Evolutionary conservation across 2,888 invertebrate genomes (phyloP).

Genomic region (Drosophila kuntzei): DNA sequence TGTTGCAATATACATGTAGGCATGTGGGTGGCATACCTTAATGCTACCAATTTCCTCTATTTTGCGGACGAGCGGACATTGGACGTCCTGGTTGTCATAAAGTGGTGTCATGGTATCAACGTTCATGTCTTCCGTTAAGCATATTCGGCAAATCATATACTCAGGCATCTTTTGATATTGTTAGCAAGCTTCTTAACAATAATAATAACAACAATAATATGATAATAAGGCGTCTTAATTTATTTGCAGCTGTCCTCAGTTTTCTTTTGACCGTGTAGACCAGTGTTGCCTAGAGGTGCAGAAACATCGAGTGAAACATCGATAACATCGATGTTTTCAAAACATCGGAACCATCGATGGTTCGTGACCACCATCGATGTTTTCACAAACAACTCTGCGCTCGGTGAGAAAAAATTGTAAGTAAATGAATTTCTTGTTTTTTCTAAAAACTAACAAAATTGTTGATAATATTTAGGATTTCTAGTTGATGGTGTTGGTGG

Average conservation of each 20-base stretch:
- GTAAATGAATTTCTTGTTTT: no score
- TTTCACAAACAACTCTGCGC: no score
- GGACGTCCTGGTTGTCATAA: slow-evolving; percentile 69
- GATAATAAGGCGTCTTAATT: slow-evolving; percentile 32
- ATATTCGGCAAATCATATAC: slow-evolving; percentile 81
- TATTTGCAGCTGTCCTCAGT: slow-evolving; percentile 26
- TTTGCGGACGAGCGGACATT: slow-evolving; percentile 76
- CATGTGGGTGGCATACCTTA: slow-evolving; percentile 53
- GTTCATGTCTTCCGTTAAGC: slow-evolving; percentile 76
- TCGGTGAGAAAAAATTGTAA: no score
- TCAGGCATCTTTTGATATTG: slow-evolving; percentile 69
- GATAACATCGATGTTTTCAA: no score
- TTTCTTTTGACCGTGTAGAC: slow-evolving; percentile 34
- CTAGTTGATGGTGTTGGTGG: no score
- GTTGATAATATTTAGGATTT: no score
- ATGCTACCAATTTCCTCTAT: slow-evolving; percentile 84
- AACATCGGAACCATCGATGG: no score
- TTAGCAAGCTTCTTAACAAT: slow-evolving; percentile 19
- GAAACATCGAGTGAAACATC: no score
- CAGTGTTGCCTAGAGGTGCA: slow-evolving; percentile 45
- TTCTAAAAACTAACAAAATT: no score
- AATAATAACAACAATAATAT: slow-evolving; percentile 36
- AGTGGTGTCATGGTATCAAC: slow-evolving; percentile 76
- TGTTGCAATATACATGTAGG: not conserved
- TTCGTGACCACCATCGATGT: no score